phyloP scores from a whole-genome alignment of 2,797 vertebrate species.

The Enteromius mattozi region DNA sequence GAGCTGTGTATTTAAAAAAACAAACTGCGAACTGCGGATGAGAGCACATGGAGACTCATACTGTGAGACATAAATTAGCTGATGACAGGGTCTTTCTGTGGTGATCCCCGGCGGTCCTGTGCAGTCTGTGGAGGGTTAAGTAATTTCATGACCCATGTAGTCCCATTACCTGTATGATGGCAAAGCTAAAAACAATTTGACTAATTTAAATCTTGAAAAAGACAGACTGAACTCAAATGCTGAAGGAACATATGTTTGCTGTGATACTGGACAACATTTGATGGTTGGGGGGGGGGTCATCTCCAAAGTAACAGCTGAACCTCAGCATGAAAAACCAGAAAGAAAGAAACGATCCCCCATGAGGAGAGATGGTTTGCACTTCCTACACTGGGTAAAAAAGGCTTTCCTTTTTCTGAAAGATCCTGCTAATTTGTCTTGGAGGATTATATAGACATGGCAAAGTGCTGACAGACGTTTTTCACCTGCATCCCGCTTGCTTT shows the following conservation, averaged over 20 bases:
- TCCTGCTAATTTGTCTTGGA: conserved; percentile 50
- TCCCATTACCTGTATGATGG: conserved; percentile 41
- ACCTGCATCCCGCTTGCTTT: conserved; percentile 17
- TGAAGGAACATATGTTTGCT: conserved; percentile 5
- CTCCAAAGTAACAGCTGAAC: conserved; percentile 45
- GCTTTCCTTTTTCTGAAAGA: conserved; percentile 44
- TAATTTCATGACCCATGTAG: conserved; percentile 34
- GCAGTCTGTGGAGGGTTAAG: conserved; percentile 6
- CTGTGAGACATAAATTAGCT: conserved; percentile 44
- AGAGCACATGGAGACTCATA: conserved; percentile 14
- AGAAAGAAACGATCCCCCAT: conserved; percentile 12
- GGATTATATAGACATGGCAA: conserved; percentile 49
- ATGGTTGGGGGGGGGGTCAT: neutral
- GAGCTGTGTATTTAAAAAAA: conserved; percentile 37
- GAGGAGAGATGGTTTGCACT: conserved; percentile 24
- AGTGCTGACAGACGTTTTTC: conserved; percentile 48
- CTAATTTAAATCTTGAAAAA: neutral
- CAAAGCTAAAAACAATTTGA: neutral
- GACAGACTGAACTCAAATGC: neutral
- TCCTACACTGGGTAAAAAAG: conserved; percentile 44
- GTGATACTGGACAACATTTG: neutral
- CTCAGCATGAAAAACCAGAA: conserved; percentile 43
- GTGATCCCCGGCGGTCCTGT: conserved; percentile 9
- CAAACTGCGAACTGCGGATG: conserved; percentile 9
- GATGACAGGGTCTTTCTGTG: conserved; percentile 27